phyloP scores from a whole-genome alignment of 2,113 vertebrate genomes.

The Peromyscus maniculatus region DNA sequence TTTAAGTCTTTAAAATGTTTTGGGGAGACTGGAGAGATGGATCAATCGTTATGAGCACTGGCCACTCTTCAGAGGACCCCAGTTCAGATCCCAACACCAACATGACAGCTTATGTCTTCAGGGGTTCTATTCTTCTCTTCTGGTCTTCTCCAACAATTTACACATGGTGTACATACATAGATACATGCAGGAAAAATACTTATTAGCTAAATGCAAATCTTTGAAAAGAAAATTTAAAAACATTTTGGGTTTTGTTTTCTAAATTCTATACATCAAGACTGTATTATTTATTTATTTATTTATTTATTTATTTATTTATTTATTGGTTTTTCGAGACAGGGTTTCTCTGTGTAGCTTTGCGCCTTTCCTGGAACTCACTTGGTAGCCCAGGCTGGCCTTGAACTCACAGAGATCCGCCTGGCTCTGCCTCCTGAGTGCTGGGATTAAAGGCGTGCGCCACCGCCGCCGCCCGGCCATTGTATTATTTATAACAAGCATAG shows the following conservation, averaged over 20 bases:
- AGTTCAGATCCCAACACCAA: background rate
- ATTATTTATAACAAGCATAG: constrained; percentile 36
- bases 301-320: no score
- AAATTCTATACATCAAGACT: background rate
- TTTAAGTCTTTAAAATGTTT: background rate
- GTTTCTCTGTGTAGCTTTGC: no score
- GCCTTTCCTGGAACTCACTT: no score
- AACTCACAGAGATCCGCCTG: no score
- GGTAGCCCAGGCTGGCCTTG: no score
- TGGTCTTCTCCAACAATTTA: background rate
- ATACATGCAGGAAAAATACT: background rate
- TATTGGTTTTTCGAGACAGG: no score
- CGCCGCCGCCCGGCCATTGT: no score
- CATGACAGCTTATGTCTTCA: background rate
- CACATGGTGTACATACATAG: fast-evolving
- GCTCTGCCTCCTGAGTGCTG: no score
- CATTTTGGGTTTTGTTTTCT: background rate
- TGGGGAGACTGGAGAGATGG: background rate
- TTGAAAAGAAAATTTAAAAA: background rate
- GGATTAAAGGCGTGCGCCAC: no score
- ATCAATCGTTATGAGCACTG: no score
- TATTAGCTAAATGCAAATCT: background rate
- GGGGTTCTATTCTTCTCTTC: background rate
- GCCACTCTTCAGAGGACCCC: background rate
- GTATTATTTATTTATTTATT: constrained; percentile 18